Base-by-base conservation (phyloP, 92 coral and sea anemone genomes). In the Palythoa grandis region DNA sequence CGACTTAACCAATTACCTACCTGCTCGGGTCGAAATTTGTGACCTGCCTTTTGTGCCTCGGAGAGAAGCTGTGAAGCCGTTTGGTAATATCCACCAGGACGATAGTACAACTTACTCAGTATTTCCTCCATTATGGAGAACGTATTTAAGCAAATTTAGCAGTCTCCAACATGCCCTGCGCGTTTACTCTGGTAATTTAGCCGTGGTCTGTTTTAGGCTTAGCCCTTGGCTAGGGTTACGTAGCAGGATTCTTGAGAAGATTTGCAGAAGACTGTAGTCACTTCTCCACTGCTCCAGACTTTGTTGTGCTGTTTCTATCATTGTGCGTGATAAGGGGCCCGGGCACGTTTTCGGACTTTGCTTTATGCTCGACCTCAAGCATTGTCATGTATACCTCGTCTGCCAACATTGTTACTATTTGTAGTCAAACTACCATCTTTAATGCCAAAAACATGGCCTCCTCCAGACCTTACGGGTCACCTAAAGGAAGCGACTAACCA, bases 231-330 rank as follows among this genome's bases (percentile, higher is more conserved):
- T n/a, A n/a, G n/a, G n/a, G n/a, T n/a, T n/a, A n/a, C n/a, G n/a
- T n/a, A n/a, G n/a, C n/a, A n/a, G n/a, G n/a, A n/a, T n/a, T n/a
- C n/a, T n/a, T n/a, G n/a, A n/a, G n/a, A n/a, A n/a, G n/a, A n/a
- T n/a, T n/a, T n/a, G n/a, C n/a, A n/a, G n/a, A n/a, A n/a, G n/a
- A n/a, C n/a, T n/a, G n/a, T n/a, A n/a, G 60, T 75, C 76, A 15
- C 52, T 54, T 23, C 87, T 75, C 87, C 87, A 83, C 77, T 53
- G 52, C 29, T 70, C 77, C 20, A 83, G 63, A 72, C 87, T 20
- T 60, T 52, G 14, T 0, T 70, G 87, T 17, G 87, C 87, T 5
- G 76, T 83, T 3, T 83, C 20, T 29, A 15, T 10, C 78, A 83
- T 83, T 52, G 69, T 83, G 15, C 17, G 78, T 20, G 70, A 83